These are phyloP conservation scores for Tor tambroides DNA, from an alignment of 2,113 vertebrate genomes.

Conservation along the genomic window DNA sequence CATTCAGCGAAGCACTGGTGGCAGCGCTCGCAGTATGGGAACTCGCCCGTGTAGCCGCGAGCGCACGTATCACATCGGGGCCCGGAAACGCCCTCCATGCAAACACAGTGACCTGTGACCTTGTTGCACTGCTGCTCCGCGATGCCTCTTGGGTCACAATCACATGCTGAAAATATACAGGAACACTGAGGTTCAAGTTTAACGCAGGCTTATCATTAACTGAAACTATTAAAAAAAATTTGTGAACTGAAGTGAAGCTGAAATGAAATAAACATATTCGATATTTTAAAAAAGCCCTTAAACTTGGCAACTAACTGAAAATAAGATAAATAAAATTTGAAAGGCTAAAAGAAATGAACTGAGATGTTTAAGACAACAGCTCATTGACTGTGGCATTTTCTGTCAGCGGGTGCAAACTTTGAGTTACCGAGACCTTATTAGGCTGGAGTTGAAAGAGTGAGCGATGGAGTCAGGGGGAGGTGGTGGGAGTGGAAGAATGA, in stretches of 20 bases:
- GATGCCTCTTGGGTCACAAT: constrained; percentile 87
- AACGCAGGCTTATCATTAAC: no score
- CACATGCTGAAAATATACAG: constrained; percentile 81
- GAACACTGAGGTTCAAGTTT: background rate
- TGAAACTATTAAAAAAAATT: background rate
- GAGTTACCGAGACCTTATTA: constrained; percentile 9
- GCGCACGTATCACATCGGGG: constrained; percentile 86
- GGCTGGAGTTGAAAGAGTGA: background rate
- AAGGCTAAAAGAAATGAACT: background rate
- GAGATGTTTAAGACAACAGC: background rate
- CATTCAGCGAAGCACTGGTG: constrained; percentile 94
- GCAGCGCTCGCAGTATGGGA: constrained; percentile 88
- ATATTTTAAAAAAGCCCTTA: no score
- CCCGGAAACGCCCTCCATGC: constrained; percentile 85
- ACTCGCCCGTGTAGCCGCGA: constrained; percentile 87
- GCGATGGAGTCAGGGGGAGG: no score
- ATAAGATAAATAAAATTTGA: background rate
- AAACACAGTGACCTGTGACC: constrained; percentile 84
- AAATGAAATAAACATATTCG: no score
- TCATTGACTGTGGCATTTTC: background rate
- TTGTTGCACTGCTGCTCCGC: constrained; percentile 87
- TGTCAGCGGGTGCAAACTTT: background rate
- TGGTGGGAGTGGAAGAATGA: no score
- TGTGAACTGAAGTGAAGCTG: background rate
- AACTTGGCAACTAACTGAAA: no score